Conservation (phyloP, 2,113 vertebrate genomes). For the Garra rufa region DNA sequence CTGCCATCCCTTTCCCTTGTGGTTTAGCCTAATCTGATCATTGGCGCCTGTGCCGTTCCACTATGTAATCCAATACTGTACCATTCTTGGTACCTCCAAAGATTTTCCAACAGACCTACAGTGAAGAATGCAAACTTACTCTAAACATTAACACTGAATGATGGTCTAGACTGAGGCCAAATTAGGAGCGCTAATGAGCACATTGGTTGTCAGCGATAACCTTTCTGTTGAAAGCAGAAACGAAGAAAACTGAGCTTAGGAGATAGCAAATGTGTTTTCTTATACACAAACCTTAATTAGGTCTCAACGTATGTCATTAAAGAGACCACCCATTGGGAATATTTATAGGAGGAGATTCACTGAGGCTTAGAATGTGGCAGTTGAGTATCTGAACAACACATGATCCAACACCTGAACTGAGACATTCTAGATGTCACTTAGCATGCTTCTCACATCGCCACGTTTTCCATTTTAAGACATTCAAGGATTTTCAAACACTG, state of each 20-base stretch:
- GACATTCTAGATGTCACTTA: slow-evolving; percentile 45
- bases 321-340: slow-evolving; percentile 46
- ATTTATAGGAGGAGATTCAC: slow-evolving; percentile 50
- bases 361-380: slow-evolving; percentile 44
- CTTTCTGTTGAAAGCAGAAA: background rate
- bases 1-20: slow-evolving; percentile 2
- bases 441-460: background rate
- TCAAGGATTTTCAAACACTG: background rate
- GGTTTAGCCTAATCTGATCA: slow-evolving; percentile 49
- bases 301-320: background rate
- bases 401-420: slow-evolving; percentile 36
- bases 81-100: slow-evolving; percentile 37
- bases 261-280: slow-evolving; percentile 12
- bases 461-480: background rate
- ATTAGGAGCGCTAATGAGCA: slow-evolving; percentile 29
- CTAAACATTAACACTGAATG: slow-evolving; percentile 21
- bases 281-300: slow-evolving; percentile 20
- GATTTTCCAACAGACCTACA: slow-evolving; percentile 47
- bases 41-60: slow-evolving; percentile 58
- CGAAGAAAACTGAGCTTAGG: background rate
- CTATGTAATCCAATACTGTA: slow-evolving; percentile 65
- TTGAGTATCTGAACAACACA: slow-evolving; percentile 26
- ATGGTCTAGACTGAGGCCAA: slow-evolving; percentile 9
- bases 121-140: slow-evolving; percentile 25
- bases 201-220: background rate